Percentiles rank a stretch among this genome's conserved stretches.
Conservation (phyloP, 2,888 invertebrate species). For the Chrysotoxum bicinctum region DNA sequence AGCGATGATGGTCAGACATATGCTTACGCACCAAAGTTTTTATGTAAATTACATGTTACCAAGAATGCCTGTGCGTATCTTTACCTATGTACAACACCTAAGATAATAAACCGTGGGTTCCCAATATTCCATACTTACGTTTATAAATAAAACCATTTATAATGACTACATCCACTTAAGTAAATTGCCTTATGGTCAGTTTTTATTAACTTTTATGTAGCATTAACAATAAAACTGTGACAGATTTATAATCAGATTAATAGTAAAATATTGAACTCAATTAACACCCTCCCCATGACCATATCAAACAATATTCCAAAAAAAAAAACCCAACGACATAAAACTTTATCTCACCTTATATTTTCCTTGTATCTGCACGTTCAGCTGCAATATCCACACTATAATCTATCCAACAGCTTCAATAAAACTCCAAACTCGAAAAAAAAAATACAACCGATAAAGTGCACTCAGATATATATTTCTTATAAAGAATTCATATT, state of each 20-base stretch:
- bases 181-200: background rate
- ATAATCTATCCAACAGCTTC: conserved; percentile 27
- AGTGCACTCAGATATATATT: conserved; percentile 31
- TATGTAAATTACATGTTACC: background rate
- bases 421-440: conserved; percentile 9
- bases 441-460: conserved; percentile 30
- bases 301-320: background rate
- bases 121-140: background rate
- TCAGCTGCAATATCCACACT: conserved; percentile 29
- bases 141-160: background rate
- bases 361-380: conserved; percentile 25
- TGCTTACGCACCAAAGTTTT: no score
- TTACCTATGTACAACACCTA: background rate
- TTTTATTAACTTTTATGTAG: conserved; percentile 3
- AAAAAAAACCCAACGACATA: background rate
- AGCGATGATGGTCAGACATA: no score
- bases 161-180: conserved; percentile 7
- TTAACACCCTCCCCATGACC: conserved; percentile 1
- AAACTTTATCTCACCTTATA: conserved; percentile 59
- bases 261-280: conserved; percentile 33
- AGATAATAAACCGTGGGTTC: background rate
- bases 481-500: conserved; percentile 54
- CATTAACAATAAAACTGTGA: conserved; percentile 13
- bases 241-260: conserved; percentile 26
- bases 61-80: background rate